Percentiles rank a stretch among this genome's conserved stretches.
Evolutionary conservation across 92 coral and sea anemone genomes (phyloP).

Genomic region (Zoanthus gigantus): DNA sequence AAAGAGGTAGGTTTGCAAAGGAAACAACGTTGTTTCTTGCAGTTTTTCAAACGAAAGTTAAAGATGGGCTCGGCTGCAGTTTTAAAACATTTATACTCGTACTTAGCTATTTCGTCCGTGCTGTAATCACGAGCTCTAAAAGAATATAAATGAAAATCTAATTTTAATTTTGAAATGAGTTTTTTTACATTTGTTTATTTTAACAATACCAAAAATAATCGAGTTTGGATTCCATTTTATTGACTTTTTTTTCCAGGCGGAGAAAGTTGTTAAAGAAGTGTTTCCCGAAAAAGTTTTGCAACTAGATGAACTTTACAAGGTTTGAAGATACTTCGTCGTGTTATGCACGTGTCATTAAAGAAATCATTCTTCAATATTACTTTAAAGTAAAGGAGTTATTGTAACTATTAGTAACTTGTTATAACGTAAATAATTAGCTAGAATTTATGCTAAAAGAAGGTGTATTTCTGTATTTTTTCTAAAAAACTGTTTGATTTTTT

Average conservation of each 20-base stretch:
- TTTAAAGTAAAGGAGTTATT: background rate
- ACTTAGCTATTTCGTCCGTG: background rate
- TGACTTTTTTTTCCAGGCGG: slow-evolving; percentile 68
- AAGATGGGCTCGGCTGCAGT: too few relatives aligned
- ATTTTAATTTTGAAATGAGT: too few relatives aligned
- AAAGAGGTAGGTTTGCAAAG: slow-evolving; percentile 69
- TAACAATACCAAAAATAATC: background rate
- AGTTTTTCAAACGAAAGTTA: too few relatives aligned
- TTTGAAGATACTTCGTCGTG: slow-evolving; percentile 1
- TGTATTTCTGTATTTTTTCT: background rate
- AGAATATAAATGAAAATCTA: too few relatives aligned
- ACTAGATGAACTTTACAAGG: slow-evolving; percentile 88
- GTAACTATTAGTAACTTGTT: background rate
- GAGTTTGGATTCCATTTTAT: background rate
- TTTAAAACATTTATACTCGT: background rate
- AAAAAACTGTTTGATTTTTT: background rate
- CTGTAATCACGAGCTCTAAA: background rate
- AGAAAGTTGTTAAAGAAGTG: slow-evolving; percentile 87
- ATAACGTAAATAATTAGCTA: background rate
- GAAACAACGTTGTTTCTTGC: background rate
- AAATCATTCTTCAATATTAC: background rate
- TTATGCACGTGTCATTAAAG: slow-evolving; percentile 26
- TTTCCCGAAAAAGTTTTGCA: slow-evolving; percentile 92
- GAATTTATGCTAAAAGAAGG: background rate
- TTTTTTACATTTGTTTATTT: background rate